phyloP scores from a whole-genome alignment of 2,888 invertebrate genomes.

The Priocnemis perturbator region DNA sequence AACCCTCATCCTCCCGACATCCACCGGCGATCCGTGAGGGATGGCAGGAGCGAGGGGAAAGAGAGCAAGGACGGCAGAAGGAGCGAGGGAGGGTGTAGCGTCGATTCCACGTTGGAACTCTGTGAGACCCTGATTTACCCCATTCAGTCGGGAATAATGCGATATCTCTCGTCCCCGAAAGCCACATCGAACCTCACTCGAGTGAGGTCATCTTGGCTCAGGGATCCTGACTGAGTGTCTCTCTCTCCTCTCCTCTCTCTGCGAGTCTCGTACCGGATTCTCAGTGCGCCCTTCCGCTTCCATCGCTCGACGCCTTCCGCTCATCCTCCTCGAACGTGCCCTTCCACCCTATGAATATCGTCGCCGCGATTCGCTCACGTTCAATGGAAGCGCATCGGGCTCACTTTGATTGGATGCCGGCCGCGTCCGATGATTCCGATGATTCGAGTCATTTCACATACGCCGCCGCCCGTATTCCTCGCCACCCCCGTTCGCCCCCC shows the following conservation, averaged over 20 bases:
- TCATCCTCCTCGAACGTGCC: too few relatives aligned
- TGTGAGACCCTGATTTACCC: conserved; percentile 64
- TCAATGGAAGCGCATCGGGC: neutral
- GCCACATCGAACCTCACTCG: conserved; percentile 51
- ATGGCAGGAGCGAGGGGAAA: neutral
- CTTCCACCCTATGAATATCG: too few relatives aligned
- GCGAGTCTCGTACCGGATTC: conserved; percentile 2
- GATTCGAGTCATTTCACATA: too few relatives aligned
- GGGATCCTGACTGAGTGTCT: neutral
- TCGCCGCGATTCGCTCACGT: conserved; percentile 1
- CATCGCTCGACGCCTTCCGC: too few relatives aligned
- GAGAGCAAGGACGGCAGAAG: neutral
- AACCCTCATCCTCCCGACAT: conserved; percentile 21
- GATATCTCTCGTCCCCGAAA: conserved; percentile 56
- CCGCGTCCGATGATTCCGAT: too few relatives aligned
- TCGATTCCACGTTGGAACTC: conserved; percentile 60
- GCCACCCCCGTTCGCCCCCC: neutral
- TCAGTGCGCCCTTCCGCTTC: neutral
- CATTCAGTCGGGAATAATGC: conserved; percentile 64
- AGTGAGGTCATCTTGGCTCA: conserved; percentile 43
- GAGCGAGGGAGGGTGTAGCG: conserved; percentile 22
- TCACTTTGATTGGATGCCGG: too few relatives aligned
- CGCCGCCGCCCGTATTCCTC: neutral
- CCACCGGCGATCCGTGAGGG: conserved; percentile 53
- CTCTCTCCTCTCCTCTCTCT: neutral